Evolutionary conservation across 2,797 vertebrate species (phyloP), one percentile per base, ranked within the genome.

Genomic region (Notamacropus eugenii): DNA sequence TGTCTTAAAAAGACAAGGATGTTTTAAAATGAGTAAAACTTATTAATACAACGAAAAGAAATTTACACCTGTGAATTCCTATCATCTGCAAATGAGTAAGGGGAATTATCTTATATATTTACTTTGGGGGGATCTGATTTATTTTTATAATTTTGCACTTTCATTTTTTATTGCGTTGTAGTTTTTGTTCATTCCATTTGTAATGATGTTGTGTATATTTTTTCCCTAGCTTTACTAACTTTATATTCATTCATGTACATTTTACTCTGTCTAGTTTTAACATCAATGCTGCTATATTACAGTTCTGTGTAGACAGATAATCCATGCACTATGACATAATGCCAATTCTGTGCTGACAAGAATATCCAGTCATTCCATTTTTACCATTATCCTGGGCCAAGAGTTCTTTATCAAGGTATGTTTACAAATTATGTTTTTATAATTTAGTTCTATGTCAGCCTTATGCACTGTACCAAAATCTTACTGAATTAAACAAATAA

Each of bases 341-440:
- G 16, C 9, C 52, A 91, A 95, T 97, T 95, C 56, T 93, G 58
- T 96, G 92, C 93, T 95, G 92, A 96, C 74, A 22, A 82, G 90
- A 95, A 57, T 93, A 94, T 40, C 11, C 34, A 95, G 55, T 96
- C 93, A 95, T 91, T 11, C 29, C 2, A 22, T 82, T 82, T 82
- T 82, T 5, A 82, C n/a, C n/a, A 82, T 82, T 82, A 46, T 24
- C 5, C 16, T 40, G 3, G 19, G 46, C 22, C 6, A 40, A 82
- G 1, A n/a, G 11, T 34, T 74, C 16, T 74, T 74, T 31, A 6
- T 74, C 16, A n/a, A 19, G 8, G 14, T 74, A 74, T 40, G 67
- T 19, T n/a, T 22, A 2, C 5, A 74, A 40, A 74, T 74, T 40
- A 67, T 67, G 27, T 5, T 40, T 40, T 74, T 74, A 19, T 55